phyloP scores from a whole-genome alignment of 2,888 invertebrate species.

The Schizotus pectinicornis region DNA sequence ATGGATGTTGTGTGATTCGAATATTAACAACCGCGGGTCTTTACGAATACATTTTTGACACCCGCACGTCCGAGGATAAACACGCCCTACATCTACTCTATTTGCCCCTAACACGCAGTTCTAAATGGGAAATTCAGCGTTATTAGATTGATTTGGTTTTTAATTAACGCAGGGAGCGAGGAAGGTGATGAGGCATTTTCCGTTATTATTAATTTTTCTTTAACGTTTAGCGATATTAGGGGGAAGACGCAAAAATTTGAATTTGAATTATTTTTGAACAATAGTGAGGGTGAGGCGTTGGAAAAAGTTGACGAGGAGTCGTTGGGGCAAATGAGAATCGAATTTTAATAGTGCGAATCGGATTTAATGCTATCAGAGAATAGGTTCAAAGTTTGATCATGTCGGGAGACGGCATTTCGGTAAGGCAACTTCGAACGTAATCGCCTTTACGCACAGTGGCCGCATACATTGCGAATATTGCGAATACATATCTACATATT shows the following conservation, averaged over 20 bases:
- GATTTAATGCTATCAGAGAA: slow-evolving; percentile 26
- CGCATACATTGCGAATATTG: slow-evolving; percentile 11
- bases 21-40: neutral
- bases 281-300: neutral
- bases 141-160: too few relatives aligned
- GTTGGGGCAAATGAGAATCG: slow-evolving; percentile 22
- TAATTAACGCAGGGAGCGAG: too few relatives aligned
- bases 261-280: slow-evolving; percentile 7
- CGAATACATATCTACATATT: slow-evolving; percentile 35
- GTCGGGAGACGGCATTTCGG: slow-evolving; percentile 1
- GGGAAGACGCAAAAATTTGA: neutral
- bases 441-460: slow-evolving; percentile 21
- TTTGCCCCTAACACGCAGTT: too few relatives aligned
- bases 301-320: neutral
- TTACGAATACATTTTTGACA: too few relatives aligned
- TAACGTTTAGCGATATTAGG: too few relatives aligned
- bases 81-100: too few relatives aligned
- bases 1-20: neutral
- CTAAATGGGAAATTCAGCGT: too few relatives aligned
- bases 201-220: too few relatives aligned
- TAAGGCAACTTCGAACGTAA: slow-evolving; percentile 13
- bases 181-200: too few relatives aligned
- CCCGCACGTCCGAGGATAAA: too few relatives aligned
- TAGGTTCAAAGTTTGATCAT: slow-evolving; percentile 21
- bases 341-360: slow-evolving; percentile 29